Conservation (phyloP, 2,113 vertebrate species). For the Chloebia gouldiae region DNA sequence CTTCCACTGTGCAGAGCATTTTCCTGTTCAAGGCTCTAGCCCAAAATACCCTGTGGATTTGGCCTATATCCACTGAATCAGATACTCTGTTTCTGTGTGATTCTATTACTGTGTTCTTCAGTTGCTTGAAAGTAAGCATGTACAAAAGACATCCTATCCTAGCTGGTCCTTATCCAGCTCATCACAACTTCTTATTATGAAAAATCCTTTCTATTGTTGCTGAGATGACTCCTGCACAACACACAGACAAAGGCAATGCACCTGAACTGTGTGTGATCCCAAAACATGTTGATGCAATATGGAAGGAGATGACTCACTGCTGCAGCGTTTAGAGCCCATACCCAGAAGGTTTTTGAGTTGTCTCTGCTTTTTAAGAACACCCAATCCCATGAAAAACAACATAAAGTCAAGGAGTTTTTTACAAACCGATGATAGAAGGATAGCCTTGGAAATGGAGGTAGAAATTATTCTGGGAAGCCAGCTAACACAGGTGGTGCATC, state of each 20-base stretch:
- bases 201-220: not conserved
- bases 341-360: not conserved
- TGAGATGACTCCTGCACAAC: not conserved
- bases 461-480: not conserved
- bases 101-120: not conserved
- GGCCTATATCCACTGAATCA: not conserved
- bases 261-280: not conserved
- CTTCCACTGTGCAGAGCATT: not conserved
- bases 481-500: not conserved
- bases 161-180: not conserved
- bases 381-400: not conserved
- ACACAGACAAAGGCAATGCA: not conserved
- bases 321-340: not conserved
- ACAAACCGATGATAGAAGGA: accelerated
- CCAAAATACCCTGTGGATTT: not conserved
- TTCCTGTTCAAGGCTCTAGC: not conserved
- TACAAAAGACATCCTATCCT: not conserved
- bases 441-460: not conserved
- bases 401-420: not conserved
- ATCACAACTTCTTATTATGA: not conserved
- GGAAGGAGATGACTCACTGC: not conserved
- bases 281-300: not conserved
- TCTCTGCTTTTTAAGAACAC: not conserved
- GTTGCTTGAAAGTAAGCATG: not conserved
- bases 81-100: not conserved